phyloP scores from a whole-genome alignment of 2,797 vertebrate genomes.

The Schizopygopsis pylzovi region DNA sequence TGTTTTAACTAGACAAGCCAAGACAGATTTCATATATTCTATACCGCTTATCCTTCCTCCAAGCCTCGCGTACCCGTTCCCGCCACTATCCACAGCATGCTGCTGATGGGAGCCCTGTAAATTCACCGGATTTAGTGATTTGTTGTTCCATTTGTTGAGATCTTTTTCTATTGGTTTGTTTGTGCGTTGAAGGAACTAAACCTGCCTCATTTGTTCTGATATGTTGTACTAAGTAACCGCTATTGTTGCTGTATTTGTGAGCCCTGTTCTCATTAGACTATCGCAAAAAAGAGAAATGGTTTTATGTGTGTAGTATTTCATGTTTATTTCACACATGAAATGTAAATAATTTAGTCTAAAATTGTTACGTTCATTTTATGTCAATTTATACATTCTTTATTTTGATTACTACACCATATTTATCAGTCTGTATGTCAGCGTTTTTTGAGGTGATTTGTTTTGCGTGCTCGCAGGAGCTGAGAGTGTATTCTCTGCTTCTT shows the following conservation, averaged over 20 bases:
- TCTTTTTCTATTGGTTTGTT: slow-evolving; percentile 40
- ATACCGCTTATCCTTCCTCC: slow-evolving; percentile 49
- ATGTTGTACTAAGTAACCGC: slow-evolving; percentile 3
- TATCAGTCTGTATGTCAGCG: not conserved
- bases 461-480: slow-evolving; percentile 1
- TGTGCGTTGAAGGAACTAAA: slow-evolving; percentile 39
- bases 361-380: not conserved
- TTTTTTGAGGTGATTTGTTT: slow-evolving; percentile 12
- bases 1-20: slow-evolving; percentile 75
- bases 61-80: slow-evolving; percentile 46
- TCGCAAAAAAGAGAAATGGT: not conserved
- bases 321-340: not conserved
- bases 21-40: slow-evolving; percentile 75
- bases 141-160: slow-evolving; percentile 39
- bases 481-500: slow-evolving; percentile 8
- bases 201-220: slow-evolving; percentile 42
- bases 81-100: slow-evolving; percentile 47
- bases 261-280: not conserved
- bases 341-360: not conserved
- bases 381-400: not conserved
- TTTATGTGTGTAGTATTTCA: slow-evolving; percentile 4
- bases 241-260: not conserved
- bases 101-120: slow-evolving; percentile 39
- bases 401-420: not conserved
- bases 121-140: slow-evolving; percentile 50